Conservation (phyloP, 2,797 vertebrate species). For the Natrix natrix region DNA sequence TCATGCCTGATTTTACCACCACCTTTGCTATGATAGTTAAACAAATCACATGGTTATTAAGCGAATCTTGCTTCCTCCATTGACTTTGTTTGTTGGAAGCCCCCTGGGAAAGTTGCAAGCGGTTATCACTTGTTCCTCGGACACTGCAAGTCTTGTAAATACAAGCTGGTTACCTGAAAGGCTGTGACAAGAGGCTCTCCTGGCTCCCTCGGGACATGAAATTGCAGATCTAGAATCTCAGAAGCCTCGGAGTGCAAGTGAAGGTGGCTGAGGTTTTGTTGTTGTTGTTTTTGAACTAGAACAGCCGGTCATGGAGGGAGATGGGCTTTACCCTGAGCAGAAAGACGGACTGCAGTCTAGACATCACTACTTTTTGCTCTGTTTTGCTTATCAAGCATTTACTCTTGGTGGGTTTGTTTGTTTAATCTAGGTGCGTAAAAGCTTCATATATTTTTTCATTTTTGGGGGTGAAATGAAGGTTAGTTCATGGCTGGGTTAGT, state of each 20-base stretch:
- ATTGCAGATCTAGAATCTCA: not conserved
- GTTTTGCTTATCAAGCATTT: not conserved
- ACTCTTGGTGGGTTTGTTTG: not conserved
- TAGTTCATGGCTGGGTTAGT: constrained; percentile 48
- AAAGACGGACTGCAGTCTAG: not conserved
- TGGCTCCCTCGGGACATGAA: not conserved
- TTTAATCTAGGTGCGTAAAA: not conserved
- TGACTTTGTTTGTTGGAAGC: not conserved
- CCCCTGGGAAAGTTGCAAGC: not conserved
- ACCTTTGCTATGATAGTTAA: not conserved
- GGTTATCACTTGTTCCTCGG: not conserved
- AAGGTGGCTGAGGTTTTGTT: not conserved
- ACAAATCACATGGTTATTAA: not conserved
- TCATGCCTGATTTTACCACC: not conserved
- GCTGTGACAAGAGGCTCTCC: not conserved
- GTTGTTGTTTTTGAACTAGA: not conserved
- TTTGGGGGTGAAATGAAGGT: fast-evolving
- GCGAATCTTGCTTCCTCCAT: not conserved
- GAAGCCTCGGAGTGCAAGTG: not conserved
- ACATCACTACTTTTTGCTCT: not conserved
- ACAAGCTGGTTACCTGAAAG: not conserved
- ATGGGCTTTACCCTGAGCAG: not conserved
- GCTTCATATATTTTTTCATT: not conserved
- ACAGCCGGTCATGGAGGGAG: not conserved
- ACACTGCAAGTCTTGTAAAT: not conserved